phyloP scores from a whole-genome alignment of 1,140 invertebrate species.

The Epicauta chinensis region DNA sequence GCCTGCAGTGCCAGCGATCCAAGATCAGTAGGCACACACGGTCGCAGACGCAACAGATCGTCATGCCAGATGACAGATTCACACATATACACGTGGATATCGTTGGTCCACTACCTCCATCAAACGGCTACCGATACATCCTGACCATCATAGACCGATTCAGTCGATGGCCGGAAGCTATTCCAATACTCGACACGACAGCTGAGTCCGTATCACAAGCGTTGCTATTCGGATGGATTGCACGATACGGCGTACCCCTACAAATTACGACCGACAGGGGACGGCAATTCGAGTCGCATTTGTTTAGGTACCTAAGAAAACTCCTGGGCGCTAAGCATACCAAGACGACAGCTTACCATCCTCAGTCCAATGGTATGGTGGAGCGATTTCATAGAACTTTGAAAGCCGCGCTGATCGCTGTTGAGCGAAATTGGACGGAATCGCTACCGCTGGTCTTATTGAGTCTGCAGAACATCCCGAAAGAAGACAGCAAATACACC shows the following conservation, averaged over 20 bases:
- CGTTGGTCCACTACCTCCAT: conserved; percentile 42
- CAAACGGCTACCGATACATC: conserved; percentile 35
- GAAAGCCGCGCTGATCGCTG: conserved; percentile 42
- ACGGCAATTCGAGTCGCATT: conserved; percentile 37
- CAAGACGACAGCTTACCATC: conserved; percentile 33
- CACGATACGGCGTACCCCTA: conserved; percentile 39
- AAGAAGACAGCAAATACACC: not conserved
- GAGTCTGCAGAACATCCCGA: conserved; percentile 28
- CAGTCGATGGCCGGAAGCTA: conserved; percentile 43
- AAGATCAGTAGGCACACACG: conserved; percentile 29
- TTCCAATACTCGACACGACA: conserved; percentile 37
- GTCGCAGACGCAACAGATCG: conserved; percentile 1
- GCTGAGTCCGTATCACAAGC: conserved; percentile 33
- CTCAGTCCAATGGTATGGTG: conserved; percentile 41
- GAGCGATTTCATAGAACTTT: conserved; percentile 42
- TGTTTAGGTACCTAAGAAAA: conserved; percentile 26
- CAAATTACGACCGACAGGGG: conserved; percentile 43
- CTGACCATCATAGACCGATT: conserved; percentile 45
- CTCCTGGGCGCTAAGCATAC: conserved; percentile 18
- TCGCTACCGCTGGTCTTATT: conserved; percentile 41
- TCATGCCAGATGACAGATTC: conserved; percentile 9
- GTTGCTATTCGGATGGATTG: conserved; percentile 34
- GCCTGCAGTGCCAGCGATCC: conserved; percentile 30
- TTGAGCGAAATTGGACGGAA: conserved; percentile 12
- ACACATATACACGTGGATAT: conserved; percentile 47